Evolutionary conservation across 2,113 vertebrate species (phyloP).

Genomic region (Speoplatyrhinus poulsoni): DNA sequence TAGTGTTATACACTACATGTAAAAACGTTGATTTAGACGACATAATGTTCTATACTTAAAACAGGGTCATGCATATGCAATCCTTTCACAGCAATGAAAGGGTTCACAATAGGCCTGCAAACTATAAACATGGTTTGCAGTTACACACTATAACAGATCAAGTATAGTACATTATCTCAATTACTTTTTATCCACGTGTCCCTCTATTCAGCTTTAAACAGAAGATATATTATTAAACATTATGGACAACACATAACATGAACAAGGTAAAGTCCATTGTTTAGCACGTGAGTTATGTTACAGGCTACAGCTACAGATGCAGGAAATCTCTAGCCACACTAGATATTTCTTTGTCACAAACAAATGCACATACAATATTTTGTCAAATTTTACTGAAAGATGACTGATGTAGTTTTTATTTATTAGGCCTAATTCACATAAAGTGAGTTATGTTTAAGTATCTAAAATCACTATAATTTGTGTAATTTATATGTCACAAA

Average conservation of each 20-base stretch:
- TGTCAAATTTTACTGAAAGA: background rate
- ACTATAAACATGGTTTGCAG: background rate
- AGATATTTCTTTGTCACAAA: background rate
- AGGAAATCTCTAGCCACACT: background rate
- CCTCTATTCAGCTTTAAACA: conserved; percentile 13
- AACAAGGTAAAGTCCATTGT: too few species aligned
- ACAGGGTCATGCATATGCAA: conserved; percentile 4
- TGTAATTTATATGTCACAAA: too few species aligned
- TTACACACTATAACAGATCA: background rate
- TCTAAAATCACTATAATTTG: background rate
- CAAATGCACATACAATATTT: background rate
- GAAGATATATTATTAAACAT: conserved; percentile 62
- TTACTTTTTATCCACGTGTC: background rate
- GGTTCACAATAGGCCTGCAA: conserved; percentile 38
- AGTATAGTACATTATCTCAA: background rate
- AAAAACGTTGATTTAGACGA: background rate
- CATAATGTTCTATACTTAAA: conserved; percentile 23
- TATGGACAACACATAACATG: conserved; percentile 58
- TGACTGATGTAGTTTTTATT: background rate
- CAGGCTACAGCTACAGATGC: background rate
- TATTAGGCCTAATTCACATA: background rate
- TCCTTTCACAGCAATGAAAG: conserved; percentile 13
- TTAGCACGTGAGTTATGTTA: conserved; percentile 7
- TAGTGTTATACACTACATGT: background rate
- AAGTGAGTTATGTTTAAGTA: background rate